Conservation (phyloP, 2,797 vertebrate genomes). For the Macroramphosus scolopax region DNA sequence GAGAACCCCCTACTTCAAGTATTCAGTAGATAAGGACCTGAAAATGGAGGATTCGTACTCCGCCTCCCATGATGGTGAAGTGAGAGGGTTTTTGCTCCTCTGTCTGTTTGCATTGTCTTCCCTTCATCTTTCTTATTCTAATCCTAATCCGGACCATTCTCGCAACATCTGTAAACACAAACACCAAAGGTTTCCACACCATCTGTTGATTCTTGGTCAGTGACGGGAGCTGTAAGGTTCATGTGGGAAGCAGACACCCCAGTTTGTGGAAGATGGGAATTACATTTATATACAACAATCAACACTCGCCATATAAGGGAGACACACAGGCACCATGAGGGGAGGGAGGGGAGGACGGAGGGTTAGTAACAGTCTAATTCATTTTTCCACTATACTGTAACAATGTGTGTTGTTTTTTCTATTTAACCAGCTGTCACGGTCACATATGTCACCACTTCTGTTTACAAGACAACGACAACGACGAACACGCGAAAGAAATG, state of each 20-base stretch:
- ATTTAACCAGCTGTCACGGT: conserved; percentile 62
- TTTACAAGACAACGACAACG: conserved; percentile 57
- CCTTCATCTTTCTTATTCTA: conserved; percentile 22
- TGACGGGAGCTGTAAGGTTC: conserved; percentile 35
- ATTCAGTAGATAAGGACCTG: conserved; percentile 91
- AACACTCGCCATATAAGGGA: conserved; percentile 52
- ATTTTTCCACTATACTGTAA: conserved; percentile 64
- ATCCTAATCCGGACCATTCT: conserved; percentile 38
- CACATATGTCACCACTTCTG: conserved; percentile 66
- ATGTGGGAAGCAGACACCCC: conserved; percentile 32
- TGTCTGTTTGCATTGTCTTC: conserved; percentile 70
- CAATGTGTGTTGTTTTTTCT: conserved; percentile 51
- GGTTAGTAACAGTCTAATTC: conserved; percentile 75
- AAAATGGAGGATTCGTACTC: conserved; percentile 81
- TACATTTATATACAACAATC: conserved; percentile 57
- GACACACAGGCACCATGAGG: conserved; percentile 60
- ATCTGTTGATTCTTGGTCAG: conserved; percentile 52
- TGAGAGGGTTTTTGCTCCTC: conserved; percentile 69
- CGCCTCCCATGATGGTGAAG: conserved; percentile 77
- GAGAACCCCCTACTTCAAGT: conserved; percentile 93
- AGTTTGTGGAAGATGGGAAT: conserved; percentile 40
- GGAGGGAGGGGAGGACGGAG: conserved; percentile 21
- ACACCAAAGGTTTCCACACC: conserved; percentile 42
- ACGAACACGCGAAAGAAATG: conserved; percentile 59
- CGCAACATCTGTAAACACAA: conserved; percentile 60